Conservation (phyloP, 2,797 vertebrate species). For the Acanthurus lineatus region DNA sequence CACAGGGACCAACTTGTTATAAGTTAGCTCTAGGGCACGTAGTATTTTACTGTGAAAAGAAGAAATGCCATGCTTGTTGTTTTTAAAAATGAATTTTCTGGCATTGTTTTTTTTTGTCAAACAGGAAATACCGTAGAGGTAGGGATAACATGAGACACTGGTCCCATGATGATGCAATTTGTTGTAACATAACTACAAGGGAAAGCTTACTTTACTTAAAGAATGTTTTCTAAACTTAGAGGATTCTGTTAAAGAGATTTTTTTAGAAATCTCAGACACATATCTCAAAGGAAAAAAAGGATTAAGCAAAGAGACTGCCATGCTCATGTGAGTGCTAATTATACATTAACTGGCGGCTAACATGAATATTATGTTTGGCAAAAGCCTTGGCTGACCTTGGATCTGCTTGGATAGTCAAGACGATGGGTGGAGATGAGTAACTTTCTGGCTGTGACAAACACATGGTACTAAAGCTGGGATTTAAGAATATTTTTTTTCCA, state of each 20-base stretch:
- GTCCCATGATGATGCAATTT: background rate
- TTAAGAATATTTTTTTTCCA: too few relatives aligned
- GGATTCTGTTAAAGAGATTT: too few relatives aligned
- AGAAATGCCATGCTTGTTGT: conserved; percentile 7
- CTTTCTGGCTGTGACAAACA: background rate
- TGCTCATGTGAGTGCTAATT: background rate
- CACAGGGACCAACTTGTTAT: conserved; percentile 25
- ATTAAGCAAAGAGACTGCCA: background rate
- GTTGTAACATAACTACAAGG: background rate
- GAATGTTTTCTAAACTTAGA: too few relatives aligned
- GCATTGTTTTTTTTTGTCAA: conserved; percentile 4
- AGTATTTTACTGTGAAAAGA: background rate
- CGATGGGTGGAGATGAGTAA: background rate
- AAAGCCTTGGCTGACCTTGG: conserved; percentile 10
- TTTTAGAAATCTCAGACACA: too few relatives aligned
- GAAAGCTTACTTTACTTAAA: too few relatives aligned
- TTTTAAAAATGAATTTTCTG: conserved; percentile 8
- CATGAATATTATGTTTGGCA: background rate
- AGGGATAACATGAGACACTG: background rate
- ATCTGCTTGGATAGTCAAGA: conserved; percentile 9
- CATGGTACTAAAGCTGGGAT: background rate
- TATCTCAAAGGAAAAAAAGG: too few relatives aligned
- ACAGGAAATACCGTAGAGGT: background rate
- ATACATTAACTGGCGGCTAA: background rate
- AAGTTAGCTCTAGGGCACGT: conserved; percentile 20